phyloP scores from a whole-genome alignment of 2,888 invertebrate species.

The Aphidius colemani region DNA sequence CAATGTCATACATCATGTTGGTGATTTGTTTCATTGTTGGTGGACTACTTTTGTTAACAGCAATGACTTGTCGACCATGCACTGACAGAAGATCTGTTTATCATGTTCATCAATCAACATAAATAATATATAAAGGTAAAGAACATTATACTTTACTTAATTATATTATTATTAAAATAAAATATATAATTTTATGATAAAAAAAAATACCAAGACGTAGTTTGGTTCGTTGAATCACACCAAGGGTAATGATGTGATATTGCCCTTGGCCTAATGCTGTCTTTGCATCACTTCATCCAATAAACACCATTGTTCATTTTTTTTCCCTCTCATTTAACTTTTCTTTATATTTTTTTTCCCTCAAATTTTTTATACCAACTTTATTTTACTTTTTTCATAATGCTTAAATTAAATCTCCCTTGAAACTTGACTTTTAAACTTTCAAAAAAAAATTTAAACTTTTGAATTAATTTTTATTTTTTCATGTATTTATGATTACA shows the following conservation, averaged over 20 bases:
- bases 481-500: slow-evolving; percentile 12
- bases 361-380: slow-evolving; percentile 1
- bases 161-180: not conserved
- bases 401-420: slow-evolving; percentile 24
- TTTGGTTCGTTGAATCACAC: slow-evolving; percentile 41
- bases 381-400: slow-evolving; percentile 1
- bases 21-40: slow-evolving; percentile 37
- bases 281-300: slow-evolving; percentile 9
- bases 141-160: no score
- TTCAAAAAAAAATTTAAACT: not conserved
- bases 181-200: not conserved
- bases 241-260: slow-evolving; percentile 40
- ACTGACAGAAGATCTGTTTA: slow-evolving; percentile 33
- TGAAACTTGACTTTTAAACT: slow-evolving; percentile 4
- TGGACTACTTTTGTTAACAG: slow-evolving; percentile 39
- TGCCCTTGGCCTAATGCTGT: slow-evolving; percentile 9
- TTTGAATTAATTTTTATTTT: slow-evolving; percentile 3
- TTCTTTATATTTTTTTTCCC: not conserved
- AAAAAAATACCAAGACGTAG: slow-evolving; percentile 24
- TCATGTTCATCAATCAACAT: slow-evolving; percentile 25
- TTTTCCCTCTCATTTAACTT: slow-evolving; percentile 25
- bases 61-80: slow-evolving; percentile 46
- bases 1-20: slow-evolving; percentile 41
- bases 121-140: slow-evolving; percentile 11
- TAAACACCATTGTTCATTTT: slow-evolving; percentile 25